A percentile compares a stretch with the other conserved stretches of the same genome.
phyloP scores from a whole-genome alignment of 2,113 vertebrate genomes.

The Setophaga kirtlandii region DNA sequence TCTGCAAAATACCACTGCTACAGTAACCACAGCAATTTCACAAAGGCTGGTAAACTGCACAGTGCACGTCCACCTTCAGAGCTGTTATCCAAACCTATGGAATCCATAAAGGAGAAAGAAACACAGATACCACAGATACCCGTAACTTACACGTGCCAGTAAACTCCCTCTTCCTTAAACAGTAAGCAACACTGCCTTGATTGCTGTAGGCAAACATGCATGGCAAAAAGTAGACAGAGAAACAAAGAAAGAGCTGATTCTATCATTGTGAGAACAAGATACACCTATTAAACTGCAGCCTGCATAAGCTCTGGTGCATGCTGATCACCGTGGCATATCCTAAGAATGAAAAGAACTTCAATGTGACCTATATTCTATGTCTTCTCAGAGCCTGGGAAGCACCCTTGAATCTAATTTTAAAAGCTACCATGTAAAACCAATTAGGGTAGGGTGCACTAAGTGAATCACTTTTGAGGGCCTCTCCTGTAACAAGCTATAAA shows the following conservation, averaged over 20 bases:
- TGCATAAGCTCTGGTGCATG: constrained; percentile 11
- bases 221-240: constrained; percentile 45
- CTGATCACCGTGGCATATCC: constrained; percentile 36
- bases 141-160: neutral
- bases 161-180: neutral
- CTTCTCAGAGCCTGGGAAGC: constrained; percentile 59
- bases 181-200: neutral
- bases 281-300: neutral
- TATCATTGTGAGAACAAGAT: constrained; percentile 53
- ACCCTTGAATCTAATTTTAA: constrained; percentile 66
- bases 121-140: neutral
- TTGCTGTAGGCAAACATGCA: neutral
- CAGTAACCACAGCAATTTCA: neutral
- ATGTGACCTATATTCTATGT: constrained; percentile 64
- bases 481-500: constrained; percentile 1
- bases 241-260: constrained; percentile 61
- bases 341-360: constrained; percentile 59
- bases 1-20: neutral
- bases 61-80: fast-evolving
- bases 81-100: neutral
- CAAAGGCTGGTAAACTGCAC: neutral
- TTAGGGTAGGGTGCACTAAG: constrained; percentile 32
- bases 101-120: neutral
- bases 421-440: constrained; percentile 60
- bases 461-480: constrained; percentile 10